Percentiles rank a stretch among this genome's conserved stretches.
Conservation (phyloP, 1,140 invertebrate species). For the Mycetomoellerius zeteki region DNA sequence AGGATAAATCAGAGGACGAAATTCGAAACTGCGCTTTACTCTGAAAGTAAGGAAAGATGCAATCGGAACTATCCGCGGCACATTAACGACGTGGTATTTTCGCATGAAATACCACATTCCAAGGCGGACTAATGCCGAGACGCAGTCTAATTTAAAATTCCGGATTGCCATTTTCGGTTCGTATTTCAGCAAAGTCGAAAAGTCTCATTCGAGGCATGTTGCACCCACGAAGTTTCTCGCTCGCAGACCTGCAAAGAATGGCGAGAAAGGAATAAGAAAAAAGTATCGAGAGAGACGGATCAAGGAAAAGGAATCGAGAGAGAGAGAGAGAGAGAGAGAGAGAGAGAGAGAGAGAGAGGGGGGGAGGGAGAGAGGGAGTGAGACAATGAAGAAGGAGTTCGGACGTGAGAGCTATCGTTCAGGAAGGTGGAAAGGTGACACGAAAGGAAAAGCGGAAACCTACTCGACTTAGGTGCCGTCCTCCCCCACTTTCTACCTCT, state of each 20-base stretch:
- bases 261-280: background rate
- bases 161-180: slow-evolving; percentile 49
- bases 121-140: slow-evolving; percentile 4
- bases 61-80: slow-evolving; percentile 33
- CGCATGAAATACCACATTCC: slow-evolving; percentile 37
- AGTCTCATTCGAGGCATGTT: slow-evolving; percentile 43
- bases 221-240: slow-evolving; percentile 9
- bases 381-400: slow-evolving; percentile 62
- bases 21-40: slow-evolving; percentile 15
- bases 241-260: slow-evolving; percentile 18
- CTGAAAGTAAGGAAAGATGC: slow-evolving; percentile 34
- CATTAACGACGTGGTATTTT: slow-evolving; percentile 32
- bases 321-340: background rate
- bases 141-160: slow-evolving; percentile 55
- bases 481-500: background rate
- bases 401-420: slow-evolving; percentile 68
- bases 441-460: slow-evolving; percentile 73
- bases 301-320: slow-evolving; percentile 1
- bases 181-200: slow-evolving; percentile 49
- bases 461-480: slow-evolving; percentile 65
- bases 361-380: background rate
- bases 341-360: background rate
- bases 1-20: slow-evolving; percentile 1
- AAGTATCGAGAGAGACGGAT: slow-evolving; percentile 40
- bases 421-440: slow-evolving; percentile 71